phyloP scores from a whole-genome alignment of 2,888 invertebrate species.

The Drosophila tanythrix region DNA sequence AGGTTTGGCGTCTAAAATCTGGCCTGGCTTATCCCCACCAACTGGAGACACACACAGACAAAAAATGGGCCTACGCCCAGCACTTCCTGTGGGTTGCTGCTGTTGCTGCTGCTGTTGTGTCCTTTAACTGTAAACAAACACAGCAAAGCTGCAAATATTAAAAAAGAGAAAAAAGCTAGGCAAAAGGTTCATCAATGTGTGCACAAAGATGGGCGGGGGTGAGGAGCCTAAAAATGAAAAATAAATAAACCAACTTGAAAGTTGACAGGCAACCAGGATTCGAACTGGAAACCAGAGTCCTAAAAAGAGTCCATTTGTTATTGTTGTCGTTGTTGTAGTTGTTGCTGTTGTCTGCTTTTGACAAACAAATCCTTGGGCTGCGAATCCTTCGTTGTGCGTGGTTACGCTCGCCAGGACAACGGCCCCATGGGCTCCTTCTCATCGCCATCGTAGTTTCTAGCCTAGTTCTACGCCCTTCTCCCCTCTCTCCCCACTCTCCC shows the following conservation, averaged over 20 bases:
- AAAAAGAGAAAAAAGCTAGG: constrained; percentile 47
- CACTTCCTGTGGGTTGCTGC: constrained; percentile 52
- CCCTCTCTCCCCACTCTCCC: not conserved
- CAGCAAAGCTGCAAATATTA: constrained; percentile 68
- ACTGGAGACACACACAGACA: constrained; percentile 19
- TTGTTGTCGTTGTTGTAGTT: constrained; percentile 28
- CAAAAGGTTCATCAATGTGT: constrained; percentile 65
- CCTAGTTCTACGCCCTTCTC: constrained; percentile 40
- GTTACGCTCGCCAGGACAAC: constrained; percentile 79
- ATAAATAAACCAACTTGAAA: constrained; percentile 71
- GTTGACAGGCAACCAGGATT: constrained; percentile 63
- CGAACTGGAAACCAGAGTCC: constrained; percentile 41
- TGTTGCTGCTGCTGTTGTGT: constrained; percentile 34
- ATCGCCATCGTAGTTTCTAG: constrained; percentile 37
- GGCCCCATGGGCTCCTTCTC: constrained; percentile 48
- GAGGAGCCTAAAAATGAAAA: constrained; percentile 64
- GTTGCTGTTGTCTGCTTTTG: constrained; percentile 71
- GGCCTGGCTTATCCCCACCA: constrained; percentile 56
- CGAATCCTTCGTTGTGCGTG: constrained; percentile 75
- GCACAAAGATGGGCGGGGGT: constrained; percentile 44
- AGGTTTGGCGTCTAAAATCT: constrained; percentile 24
- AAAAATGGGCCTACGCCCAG: constrained; percentile 56
- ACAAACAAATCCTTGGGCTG: constrained; percentile 79
- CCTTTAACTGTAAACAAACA: constrained; percentile 71
- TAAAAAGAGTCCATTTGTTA: constrained; percentile 48